Conservation (phyloP, 35 echinoderm and acorn worm genomes). For the Lytechinus pictus region DNA sequence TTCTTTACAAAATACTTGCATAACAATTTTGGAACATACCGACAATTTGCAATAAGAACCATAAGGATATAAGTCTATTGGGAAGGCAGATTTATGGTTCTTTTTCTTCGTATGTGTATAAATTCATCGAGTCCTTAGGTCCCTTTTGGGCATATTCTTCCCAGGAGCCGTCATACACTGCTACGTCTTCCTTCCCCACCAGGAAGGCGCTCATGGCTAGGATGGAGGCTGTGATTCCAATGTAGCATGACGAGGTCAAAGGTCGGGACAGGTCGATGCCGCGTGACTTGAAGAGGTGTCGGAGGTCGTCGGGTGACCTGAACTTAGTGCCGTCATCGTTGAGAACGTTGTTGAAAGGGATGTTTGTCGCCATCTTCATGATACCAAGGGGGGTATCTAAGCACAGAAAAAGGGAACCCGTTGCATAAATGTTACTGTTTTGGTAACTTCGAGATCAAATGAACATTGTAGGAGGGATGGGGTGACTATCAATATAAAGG, state of each 20-base stretch:
- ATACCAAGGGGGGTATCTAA: conserved; percentile 69
- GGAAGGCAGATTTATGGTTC: not conserved
- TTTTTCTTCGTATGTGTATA: not conserved
- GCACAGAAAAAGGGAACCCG: not conserved
- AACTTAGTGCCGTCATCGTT: conserved; percentile 62
- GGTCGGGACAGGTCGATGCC: conserved; percentile 82
- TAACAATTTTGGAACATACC: too few species aligned
- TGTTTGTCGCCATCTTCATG: conserved; percentile 71
- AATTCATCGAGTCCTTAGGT: not conserved
- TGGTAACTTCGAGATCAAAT: too few species aligned
- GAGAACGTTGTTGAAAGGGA: conserved; percentile 72
- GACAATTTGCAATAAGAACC: too few species aligned
- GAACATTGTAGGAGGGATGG: too few species aligned
- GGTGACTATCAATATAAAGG: too few species aligned
- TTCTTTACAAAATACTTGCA: too few species aligned
- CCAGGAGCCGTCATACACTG: conserved; percentile 92
- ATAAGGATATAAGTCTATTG: too few species aligned
- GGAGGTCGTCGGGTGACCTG: conserved; percentile 65
- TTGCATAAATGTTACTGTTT: too few species aligned
- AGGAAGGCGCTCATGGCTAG: conserved; percentile 72
- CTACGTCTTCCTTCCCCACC: conserved; percentile 80
- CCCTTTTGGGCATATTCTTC: conserved; percentile 70
- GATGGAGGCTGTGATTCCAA: conserved; percentile 78
- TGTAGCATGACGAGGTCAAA: conserved; percentile 74
- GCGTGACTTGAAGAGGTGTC: conserved; percentile 58